Evolutionary conservation across 2,113 vertebrate species (phyloP).

Genomic region (Urocynchramus pylzowi): DNA sequence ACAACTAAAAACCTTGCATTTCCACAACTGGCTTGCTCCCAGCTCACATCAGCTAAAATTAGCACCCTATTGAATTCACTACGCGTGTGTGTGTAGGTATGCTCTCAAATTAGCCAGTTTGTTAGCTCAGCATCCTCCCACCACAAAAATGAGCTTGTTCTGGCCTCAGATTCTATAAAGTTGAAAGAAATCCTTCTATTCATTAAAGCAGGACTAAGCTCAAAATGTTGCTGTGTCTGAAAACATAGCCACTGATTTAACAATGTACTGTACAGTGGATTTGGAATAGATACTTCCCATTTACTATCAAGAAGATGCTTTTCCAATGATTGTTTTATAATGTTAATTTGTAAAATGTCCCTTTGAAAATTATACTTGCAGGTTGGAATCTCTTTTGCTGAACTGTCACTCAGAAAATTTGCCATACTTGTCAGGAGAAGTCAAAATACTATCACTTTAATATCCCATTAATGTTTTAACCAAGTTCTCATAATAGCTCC

Average conservation of each 20-base stretch:
- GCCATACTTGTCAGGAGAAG: not conserved
- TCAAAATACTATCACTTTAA: slow-evolving; percentile 30
- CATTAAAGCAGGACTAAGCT: not conserved
- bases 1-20: not conserved
- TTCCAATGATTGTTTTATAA: not conserved
- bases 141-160: not conserved
- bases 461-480: slow-evolving; percentile 31
- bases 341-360: not conserved
- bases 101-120: not conserved
- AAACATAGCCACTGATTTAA: not conserved
- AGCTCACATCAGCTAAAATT: slow-evolving; percentile 30
- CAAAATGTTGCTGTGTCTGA: not conserved
- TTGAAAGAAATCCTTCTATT: not conserved
- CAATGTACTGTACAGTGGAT: not conserved
- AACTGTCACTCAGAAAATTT: not conserved
- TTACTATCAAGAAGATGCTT: not conserved
- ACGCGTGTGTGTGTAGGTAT: not conserved
- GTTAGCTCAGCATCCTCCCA: slow-evolving; percentile 12
- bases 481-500: slow-evolving; percentile 10
- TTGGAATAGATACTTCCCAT: not conserved
- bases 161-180: not conserved
- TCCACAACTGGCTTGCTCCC: not conserved
- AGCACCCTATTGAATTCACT: slow-evolving; percentile 7
- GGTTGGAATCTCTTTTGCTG: not conserved
- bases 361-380: not conserved